Evolutionary conservation across 2,888 invertebrate species (phyloP).

Genomic region (Bugula neritina): DNA sequence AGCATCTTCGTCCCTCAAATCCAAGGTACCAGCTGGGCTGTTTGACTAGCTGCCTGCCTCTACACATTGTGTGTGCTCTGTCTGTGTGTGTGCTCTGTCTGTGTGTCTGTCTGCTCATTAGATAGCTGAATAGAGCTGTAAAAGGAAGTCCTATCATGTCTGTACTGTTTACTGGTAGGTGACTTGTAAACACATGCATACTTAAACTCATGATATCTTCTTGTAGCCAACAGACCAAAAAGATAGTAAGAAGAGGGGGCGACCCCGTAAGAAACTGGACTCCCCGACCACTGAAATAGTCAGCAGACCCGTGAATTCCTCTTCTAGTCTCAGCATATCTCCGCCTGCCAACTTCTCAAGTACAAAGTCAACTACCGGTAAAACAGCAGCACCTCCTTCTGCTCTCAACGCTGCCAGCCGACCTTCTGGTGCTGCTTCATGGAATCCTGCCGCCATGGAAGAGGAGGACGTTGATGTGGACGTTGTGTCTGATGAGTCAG

Average conservation of each 20-base stretch:
- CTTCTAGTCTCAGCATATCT: not conserved
- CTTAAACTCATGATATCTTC: too few relatives aligned
- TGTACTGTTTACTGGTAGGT: too few relatives aligned
- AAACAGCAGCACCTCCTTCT: not conserved
- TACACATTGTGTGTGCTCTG: too few relatives aligned
- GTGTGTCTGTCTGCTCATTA: too few relatives aligned
- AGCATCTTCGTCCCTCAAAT: not conserved
- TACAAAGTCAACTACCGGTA: too few relatives aligned
- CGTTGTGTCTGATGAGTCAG: conserved; percentile 12
- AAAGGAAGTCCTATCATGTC: too few relatives aligned
- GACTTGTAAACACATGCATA: too few relatives aligned
- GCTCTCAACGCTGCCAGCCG: not conserved
- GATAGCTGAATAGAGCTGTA: too few relatives aligned
- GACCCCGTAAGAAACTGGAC: conserved; percentile 9
- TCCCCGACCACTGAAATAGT: not conserved
- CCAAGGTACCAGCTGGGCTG: too few relatives aligned
- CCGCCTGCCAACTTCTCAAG: not conserved
- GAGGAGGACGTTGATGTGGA: conserved; percentile 17
- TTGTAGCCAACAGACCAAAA: not conserved
- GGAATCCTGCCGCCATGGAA: not conserved
- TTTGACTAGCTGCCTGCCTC: too few relatives aligned
- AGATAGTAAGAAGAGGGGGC: not conserved
- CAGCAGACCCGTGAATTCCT: not conserved
- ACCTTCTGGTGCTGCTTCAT: not conserved
- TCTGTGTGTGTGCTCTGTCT: too few relatives aligned